Conservation (phyloP, 2,888 invertebrate species). For the Arrhopalites spinosus region DNA sequence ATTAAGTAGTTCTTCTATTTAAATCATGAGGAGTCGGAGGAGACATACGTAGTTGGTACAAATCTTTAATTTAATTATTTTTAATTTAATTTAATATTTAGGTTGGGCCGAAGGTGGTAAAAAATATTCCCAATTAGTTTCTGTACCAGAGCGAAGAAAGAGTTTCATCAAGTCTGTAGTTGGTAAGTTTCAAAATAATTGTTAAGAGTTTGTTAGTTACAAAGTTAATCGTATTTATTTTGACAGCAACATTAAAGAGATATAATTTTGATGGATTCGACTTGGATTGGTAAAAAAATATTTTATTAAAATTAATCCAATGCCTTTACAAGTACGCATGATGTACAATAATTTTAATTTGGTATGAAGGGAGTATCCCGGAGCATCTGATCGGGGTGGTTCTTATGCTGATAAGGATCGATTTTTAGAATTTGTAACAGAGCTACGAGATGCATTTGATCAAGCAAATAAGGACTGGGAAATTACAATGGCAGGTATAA, state of each 20-base stretch:
- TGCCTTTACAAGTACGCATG: not conserved
- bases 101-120: conserved; percentile 44
- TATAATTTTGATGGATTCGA: conserved; percentile 52
- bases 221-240: not conserved
- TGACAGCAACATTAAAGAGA: conserved; percentile 23
- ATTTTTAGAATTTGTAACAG: conserved; percentile 81
- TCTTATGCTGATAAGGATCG: conserved; percentile 81
- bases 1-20: too few species aligned
- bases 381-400: conserved; percentile 84
- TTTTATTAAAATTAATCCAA: not conserved
- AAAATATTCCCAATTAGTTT: conserved; percentile 53
- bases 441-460: conserved; percentile 77
- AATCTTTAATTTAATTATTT: too few species aligned
- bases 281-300: conserved; percentile 40
- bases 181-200: conserved; percentile 35
- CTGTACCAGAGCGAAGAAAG: conserved; percentile 41
- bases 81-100: too few species aligned
- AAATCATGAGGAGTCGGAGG: too few species aligned
- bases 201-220: not conserved
- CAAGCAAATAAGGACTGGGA: conserved; percentile 79
- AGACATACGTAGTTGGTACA: too few species aligned
- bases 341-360: conserved; percentile 36
- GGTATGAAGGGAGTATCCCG: conserved; percentile 58
- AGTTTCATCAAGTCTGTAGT: conserved; percentile 50
- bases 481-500: conserved; percentile 70